phyloP scores from a whole-genome alignment of 2,113 vertebrate genomes.

The Enhydra lutris region DNA sequence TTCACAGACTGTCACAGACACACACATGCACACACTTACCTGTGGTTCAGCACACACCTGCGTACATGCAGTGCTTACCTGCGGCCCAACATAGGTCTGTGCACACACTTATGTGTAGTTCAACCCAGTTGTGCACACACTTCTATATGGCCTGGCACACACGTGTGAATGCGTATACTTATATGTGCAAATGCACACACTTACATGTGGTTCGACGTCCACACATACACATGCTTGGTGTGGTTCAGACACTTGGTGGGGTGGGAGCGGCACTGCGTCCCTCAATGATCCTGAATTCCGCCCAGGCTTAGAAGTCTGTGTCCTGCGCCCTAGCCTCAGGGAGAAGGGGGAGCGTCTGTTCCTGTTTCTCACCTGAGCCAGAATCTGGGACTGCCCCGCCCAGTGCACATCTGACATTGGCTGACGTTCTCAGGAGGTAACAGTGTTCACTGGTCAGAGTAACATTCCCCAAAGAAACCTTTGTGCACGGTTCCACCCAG shows the following conservation, averaged over 20 bases:
- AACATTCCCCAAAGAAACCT: neutral
- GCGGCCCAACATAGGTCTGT: no score
- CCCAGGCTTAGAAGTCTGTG: neutral
- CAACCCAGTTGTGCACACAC: neutral
- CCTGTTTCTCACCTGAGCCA: neutral
- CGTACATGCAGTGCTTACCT: fast-evolving
- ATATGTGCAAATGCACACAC: neutral
- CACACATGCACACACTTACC: neutral
- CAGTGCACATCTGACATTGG: neutral
- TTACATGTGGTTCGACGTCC: neutral
- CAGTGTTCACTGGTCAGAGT: neutral
- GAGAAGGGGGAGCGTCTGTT: neutral
- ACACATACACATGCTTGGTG: neutral
- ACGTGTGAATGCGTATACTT: neutral
- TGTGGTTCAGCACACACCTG: neutral
- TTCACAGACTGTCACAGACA: neutral
- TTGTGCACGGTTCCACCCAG: fast-evolving
- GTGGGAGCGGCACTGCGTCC: no score
- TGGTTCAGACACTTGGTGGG: neutral
- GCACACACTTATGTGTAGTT: no score
- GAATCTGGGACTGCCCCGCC: fast-evolving
- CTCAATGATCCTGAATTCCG: neutral
- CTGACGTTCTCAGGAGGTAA: neutral
- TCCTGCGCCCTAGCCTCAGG: neutral
- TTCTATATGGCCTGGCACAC: no score